Percentiles rank a stretch among this genome's conserved stretches.
These are phyloP conservation scores for Drosophila cardini DNA, from an alignment of 1,140 invertebrate species.

Conservation along the genomic window DNA sequence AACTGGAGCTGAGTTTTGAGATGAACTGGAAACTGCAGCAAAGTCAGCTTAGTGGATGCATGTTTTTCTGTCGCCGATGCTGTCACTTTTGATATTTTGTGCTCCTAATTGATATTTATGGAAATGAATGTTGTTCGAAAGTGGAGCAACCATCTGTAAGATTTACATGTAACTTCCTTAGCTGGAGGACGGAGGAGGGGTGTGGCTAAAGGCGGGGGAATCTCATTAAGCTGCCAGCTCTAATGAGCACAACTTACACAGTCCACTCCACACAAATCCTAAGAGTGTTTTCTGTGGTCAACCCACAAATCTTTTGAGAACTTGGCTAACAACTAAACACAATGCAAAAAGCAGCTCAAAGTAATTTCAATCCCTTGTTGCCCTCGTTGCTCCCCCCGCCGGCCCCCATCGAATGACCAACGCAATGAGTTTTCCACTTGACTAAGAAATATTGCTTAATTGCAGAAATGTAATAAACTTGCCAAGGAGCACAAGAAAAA, in stretches of 20 bases:
- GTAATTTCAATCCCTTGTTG: conserved; percentile 42
- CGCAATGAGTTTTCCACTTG: conserved; percentile 48
- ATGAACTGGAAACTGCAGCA: neutral
- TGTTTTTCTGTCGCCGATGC: conserved; percentile 43
- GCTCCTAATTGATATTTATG: conserved; percentile 79
- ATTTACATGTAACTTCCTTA: conserved; percentile 65
- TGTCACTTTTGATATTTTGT: conserved; percentile 76
- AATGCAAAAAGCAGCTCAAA: conserved; percentile 18
- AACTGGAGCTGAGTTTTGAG: neutral
- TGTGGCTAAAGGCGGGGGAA: conserved; percentile 3
- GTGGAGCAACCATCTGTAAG: conserved; percentile 70
- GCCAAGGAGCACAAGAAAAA: conserved; percentile 6
- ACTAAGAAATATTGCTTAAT: conserved; percentile 52
- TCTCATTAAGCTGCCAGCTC: conserved; percentile 40
- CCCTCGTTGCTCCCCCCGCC: neutral
- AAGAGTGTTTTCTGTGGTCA: conserved; percentile 2
- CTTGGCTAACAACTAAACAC: conserved; percentile 16
- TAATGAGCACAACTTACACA: conserved; percentile 17
- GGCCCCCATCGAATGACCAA: conserved; percentile 11
- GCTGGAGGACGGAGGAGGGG: neutral
- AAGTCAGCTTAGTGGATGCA: conserved; percentile 50
- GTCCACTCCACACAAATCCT: conserved; percentile 7
- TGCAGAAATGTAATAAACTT: conserved; percentile 44
- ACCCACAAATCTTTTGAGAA: conserved; percentile 32
- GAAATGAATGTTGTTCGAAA: conserved; percentile 66